Evolutionary conservation across 1,140 invertebrate genomes (phyloP), one percentile per base, ranked within the genome.

Genomic region (Limonius californicus): DNA sequence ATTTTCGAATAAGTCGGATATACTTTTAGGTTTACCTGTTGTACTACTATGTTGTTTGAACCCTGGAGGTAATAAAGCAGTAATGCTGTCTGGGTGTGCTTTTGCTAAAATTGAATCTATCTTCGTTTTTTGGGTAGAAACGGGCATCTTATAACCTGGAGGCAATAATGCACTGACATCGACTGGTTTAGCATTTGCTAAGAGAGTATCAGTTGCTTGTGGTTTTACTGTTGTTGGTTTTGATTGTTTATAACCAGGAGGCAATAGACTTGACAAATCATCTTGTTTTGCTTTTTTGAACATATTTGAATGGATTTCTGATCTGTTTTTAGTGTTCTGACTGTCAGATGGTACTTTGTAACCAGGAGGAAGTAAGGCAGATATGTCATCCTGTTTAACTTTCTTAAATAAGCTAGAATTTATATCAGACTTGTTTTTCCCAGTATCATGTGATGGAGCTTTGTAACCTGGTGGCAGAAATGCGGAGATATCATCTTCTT

Each of bases 351-450:
- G 45, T 18, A 3, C 15, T 39, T 39, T 39, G n/a, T 39, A 39
- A 2, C n/a, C 35, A 12, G 83, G 77, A n/a, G 87, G 87, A 61
- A 89, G 75, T 39, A 89, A 81, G 62, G 84, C 83, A 18, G 81
- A 82, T n/a, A 87, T 70, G 63, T 88, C 84, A 9, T 80, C 63
- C 4, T 1, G 78, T 19, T 58, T 63, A 16, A 77, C 61, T 78
- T 79, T 45, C 54, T 54, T 42, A 69, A 70, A 59, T 39, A 39
- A 11, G n/a, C n/a, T 39, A n/a, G 35, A 39, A 39, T 2, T 39
- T 39, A 12, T 2, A 39, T 12, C 11, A 11, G 35, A 39, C 2
- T 2, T 39, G 11, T 7, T 39, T 12, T 39, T 39, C n/a, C n/a
- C n/a, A n/a, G n/a, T n/a, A 2, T 14, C n/a, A n/a, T 75, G 65